phyloP scores from a whole-genome alignment of 2,888 invertebrate species.

The Ochropleura leucogaster region DNA sequence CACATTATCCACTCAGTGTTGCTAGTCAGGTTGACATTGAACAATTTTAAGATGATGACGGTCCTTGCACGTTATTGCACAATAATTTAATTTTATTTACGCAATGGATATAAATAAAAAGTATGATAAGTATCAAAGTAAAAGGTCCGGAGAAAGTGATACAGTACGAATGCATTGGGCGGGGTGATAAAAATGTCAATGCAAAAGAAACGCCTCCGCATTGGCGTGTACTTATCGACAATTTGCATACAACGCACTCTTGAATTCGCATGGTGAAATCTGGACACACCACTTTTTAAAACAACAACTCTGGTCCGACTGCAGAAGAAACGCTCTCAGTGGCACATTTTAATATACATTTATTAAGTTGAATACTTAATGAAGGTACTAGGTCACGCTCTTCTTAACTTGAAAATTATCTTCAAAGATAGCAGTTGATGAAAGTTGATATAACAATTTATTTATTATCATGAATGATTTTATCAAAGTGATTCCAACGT shows the following conservation, averaged over 20 bases:
- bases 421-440: conserved; percentile 27
- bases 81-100: conserved; percentile 26
- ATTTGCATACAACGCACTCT: conserved; percentile 82
- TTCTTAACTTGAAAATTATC: conserved; percentile 39
- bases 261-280: conserved; percentile 78
- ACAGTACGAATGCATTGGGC: conserved; percentile 61
- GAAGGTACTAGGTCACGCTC: conserved; percentile 51
- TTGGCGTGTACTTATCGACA: conserved; percentile 62
- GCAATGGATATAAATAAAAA: conserved; percentile 34
- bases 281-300: conserved; percentile 73
- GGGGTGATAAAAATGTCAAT: conserved; percentile 74
- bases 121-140: conserved; percentile 37
- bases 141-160: conserved; percentile 71
- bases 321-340: conserved; percentile 23
- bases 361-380: conserved; percentile 46
- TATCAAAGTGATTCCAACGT: conserved; percentile 21
- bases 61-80: conserved; percentile 42
- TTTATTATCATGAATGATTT: conserved; percentile 30
- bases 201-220: conserved; percentile 75
- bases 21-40: conserved; percentile 42
- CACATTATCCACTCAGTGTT: conserved; percentile 11
- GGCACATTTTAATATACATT: conserved; percentile 15
- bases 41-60: conserved; percentile 29
- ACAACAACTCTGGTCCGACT: conserved; percentile 58
- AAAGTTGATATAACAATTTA: conserved; percentile 39